Conservation (phyloP, 2,113 vertebrate genomes). For the Neofelis nebulosa region DNA sequence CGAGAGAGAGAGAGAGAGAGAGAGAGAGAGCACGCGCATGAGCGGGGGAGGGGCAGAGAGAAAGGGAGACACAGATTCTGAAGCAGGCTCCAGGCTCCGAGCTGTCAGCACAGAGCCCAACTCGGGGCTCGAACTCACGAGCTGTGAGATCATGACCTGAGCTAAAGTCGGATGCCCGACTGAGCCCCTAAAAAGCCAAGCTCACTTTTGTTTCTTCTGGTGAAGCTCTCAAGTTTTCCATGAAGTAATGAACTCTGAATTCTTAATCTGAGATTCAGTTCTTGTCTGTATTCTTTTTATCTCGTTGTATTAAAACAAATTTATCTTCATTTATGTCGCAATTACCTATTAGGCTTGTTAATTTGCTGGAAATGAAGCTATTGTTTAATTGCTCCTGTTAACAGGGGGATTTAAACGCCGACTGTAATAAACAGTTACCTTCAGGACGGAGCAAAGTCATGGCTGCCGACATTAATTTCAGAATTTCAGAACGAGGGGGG, state of each 20-base stretch:
- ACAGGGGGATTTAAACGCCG: slow-evolving; percentile 88
- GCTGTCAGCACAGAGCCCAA: too few relatives aligned
- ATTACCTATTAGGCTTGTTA: slow-evolving; percentile 83
- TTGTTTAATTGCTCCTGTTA: slow-evolving; percentile 92
- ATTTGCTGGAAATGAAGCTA: slow-evolving; percentile 89
- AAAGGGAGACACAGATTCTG: too few relatives aligned
- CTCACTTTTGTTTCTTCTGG: neutral
- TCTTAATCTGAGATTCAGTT: slow-evolving; percentile 71
- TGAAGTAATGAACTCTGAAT: slow-evolving; percentile 45
- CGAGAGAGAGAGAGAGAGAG: too few relatives aligned
- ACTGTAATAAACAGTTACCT: slow-evolving; percentile 93
- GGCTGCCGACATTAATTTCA: slow-evolving; percentile 65
- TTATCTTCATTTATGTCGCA: slow-evolving; percentile 85
- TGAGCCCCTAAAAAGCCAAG: neutral
- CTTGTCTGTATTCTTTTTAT: slow-evolving; percentile 79
- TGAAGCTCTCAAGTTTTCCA: slow-evolving; percentile 35
- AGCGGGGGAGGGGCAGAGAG: too few relatives aligned
- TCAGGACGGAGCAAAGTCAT: slow-evolving; percentile 87
- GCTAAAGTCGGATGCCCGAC: too few relatives aligned
- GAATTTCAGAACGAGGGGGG: neutral
- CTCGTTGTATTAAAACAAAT: slow-evolving; percentile 82
- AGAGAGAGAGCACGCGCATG: too few relatives aligned
- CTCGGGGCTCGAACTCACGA: too few relatives aligned
- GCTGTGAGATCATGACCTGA: too few relatives aligned
- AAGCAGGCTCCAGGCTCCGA: too few relatives aligned